phyloP scores from a whole-genome alignment of 2,797 vertebrate species.

The Characodon lateralis region DNA sequence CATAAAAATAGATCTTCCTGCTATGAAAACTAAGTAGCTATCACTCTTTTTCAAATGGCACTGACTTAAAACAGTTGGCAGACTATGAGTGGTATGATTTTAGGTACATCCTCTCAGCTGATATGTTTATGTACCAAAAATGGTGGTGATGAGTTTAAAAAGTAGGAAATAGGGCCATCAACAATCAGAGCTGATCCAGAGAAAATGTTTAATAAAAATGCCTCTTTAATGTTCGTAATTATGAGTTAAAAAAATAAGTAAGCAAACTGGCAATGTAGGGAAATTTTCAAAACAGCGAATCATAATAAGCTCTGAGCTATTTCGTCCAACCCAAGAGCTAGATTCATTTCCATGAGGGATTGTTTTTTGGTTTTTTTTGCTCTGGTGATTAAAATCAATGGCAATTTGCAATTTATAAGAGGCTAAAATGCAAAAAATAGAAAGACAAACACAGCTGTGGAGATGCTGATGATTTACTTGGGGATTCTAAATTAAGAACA shows the following conservation, averaged over 20 bases:
- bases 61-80: neutral
- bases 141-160: neutral
- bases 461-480: conserved; percentile 72
- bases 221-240: neutral
- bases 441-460: conserved; percentile 69
- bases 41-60: neutral
- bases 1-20: neutral
- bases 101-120: neutral
- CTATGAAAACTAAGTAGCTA: neutral
- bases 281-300: conserved; percentile 27
- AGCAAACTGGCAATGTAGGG: conserved; percentile 28
- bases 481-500: conserved; percentile 79
- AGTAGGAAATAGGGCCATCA: too few relatives aligned
- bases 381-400: conserved; percentile 67
- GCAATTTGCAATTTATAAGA: conserved; percentile 56
- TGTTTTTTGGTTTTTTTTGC: conserved; percentile 35
- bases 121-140: neutral
- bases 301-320: conserved; percentile 38
- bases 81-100: neutral
- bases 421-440: conserved; percentile 49
- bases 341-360: conserved; percentile 68
- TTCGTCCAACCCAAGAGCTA: conserved; percentile 56
- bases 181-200: neutral
- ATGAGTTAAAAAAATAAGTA: conserved; percentile 11
- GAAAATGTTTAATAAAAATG: neutral